A percentile compares a stretch with the other conserved stretches of the same genome.
Conservation (phyloP, 2,797 vertebrate species). For the Microctenopoma steveboyesi region DNA sequence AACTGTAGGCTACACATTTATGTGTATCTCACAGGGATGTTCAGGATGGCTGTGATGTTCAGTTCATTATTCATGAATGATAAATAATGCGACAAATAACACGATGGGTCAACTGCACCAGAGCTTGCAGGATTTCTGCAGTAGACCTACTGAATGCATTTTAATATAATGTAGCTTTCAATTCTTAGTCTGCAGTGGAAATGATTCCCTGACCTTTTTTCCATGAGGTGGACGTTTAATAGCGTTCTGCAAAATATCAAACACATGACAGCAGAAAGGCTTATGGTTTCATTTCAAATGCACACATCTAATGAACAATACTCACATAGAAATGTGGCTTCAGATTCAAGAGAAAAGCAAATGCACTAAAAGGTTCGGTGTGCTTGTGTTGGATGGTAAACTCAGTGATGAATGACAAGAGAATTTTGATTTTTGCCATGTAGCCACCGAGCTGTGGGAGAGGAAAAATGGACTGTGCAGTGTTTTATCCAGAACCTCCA, state of each 20-base stretch:
- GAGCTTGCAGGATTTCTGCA: constrained; percentile 22
- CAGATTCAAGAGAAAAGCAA: constrained; percentile 61
- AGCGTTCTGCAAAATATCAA: constrained; percentile 60
- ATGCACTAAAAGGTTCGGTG: constrained; percentile 61
- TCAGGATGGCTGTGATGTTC: constrained; percentile 11
- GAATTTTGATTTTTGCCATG: constrained; percentile 50
- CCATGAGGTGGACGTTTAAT: constrained; percentile 23
- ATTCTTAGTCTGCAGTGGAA: constrained; percentile 27
- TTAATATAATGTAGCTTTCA: constrained; percentile 31
- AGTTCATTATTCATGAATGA: constrained; percentile 52
- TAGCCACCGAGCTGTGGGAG: constrained; percentile 58
- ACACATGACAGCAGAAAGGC: constrained; percentile 18
- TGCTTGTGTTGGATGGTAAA: constrained; percentile 70
- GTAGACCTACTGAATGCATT: constrained; percentile 19
- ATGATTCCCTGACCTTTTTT: constrained; percentile 35
- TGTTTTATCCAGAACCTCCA: too few species aligned
- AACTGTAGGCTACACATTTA: constrained; percentile 17
- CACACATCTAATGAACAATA: constrained; percentile 57
- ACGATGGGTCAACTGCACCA: constrained; percentile 34
- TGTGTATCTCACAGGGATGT: constrained; percentile 27
- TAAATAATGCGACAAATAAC: constrained; percentile 61
- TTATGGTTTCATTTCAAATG: constrained; percentile 49
- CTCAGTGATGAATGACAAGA: constrained; percentile 60
- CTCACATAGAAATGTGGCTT: constrained; percentile 53
- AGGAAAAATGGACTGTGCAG: background rate